Base-by-base conservation (phyloP, 2,113 vertebrate genomes). In the Rhineura floridana region DNA sequence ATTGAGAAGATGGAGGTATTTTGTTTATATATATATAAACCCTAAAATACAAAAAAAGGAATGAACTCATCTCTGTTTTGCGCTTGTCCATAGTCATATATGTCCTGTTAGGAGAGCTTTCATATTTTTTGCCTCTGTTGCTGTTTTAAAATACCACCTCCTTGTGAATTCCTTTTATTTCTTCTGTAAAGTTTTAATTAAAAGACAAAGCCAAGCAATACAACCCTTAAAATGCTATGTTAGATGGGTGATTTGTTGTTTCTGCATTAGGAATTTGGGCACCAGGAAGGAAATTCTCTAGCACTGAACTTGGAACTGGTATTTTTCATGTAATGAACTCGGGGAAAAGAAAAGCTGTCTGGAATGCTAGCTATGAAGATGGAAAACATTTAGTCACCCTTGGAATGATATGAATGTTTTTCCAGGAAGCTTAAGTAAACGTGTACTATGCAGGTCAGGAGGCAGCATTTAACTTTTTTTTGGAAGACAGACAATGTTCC, bases 371-470 rank as follows among this genome's bases (percentile, higher is more conserved):
- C 96, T 97, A 98, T 98, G 97, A 95, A 95, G 89, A 95, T 96
- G 96, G 97, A 97, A 97, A 97, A 97, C 96, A 97, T 97, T 97
- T 97, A 97, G 97, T 97, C 97, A 97, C 96, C 97, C 96, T 97
- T 96, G 97, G 97, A 98, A 97, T 98, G 97, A 97, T 97, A 97
- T 97, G 97, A 97, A 97, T 98, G 97, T 97, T 98, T 98, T 97
- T 97, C 96, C 96, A 97, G 95, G 97, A 96, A 97, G 96, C 97
- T 97, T 97, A 97, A 97, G 96, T 97, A 97, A 98, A 98, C 96
- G 96, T 95, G 93, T 92, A 96, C 95, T 96, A 95, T 96, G 95
- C 95, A 95, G 93, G 91, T 96, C 94, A 95, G 93, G 94, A 95
- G 95, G 93, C 96, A 94, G 93, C 93, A 96, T 95, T 97, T 95